phyloP scores from a whole-genome alignment of 2,797 vertebrate species.

The Aulostomus chinensis region DNA sequence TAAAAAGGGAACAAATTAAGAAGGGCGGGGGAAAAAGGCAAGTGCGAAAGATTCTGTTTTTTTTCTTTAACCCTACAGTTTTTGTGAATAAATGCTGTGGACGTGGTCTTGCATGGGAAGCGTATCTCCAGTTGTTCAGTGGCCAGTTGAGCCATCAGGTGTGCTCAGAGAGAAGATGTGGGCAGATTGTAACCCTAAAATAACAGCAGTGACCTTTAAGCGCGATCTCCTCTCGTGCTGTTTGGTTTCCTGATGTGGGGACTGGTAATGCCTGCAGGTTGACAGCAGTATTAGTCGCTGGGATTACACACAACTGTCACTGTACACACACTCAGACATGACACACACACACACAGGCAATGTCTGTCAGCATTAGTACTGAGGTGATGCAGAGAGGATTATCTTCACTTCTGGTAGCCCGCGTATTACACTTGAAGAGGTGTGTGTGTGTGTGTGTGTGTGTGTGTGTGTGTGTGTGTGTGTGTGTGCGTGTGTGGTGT shows the following conservation, averaged over 20 bases:
- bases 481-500: constrained; percentile 24
- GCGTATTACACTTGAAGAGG: constrained; percentile 52
- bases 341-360: constrained; percentile 27
- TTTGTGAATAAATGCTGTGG: too few relatives aligned
- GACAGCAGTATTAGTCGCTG: constrained; percentile 53
- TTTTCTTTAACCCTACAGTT: too few relatives aligned
- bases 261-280: constrained; percentile 43
- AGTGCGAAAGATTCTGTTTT: too few relatives aligned
- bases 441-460: constrained; percentile 18
- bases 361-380: constrained; percentile 53
- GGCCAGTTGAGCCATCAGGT: too few relatives aligned
- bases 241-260: constrained; percentile 42
- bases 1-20: too few relatives aligned
- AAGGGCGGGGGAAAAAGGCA: too few relatives aligned
- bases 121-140: too few relatives aligned
- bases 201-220: constrained; percentile 23
- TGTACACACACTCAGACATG: constrained; percentile 13
- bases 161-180: too few relatives aligned
- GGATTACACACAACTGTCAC: constrained; percentile 52
- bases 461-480: constrained; percentile 22
- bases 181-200: too few relatives aligned
- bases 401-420: constrained; percentile 51
- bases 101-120: too few relatives aligned
- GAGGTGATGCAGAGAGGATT: constrained; percentile 64
- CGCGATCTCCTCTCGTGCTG: constrained; percentile 9